Conservation (phyloP, 2,113 vertebrate species). For the Clarias gariepinus region DNA sequence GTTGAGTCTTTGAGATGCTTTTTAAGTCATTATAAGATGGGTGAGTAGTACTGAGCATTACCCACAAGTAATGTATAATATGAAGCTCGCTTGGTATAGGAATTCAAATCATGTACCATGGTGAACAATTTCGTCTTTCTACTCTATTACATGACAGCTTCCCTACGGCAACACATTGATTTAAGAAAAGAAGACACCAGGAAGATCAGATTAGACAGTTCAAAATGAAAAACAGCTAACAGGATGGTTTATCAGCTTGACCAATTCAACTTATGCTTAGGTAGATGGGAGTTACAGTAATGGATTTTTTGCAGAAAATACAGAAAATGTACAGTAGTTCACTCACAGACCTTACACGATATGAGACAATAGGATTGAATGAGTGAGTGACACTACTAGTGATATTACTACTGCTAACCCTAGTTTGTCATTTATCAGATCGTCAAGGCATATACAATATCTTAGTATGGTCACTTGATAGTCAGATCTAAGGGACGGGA, state of each 20-base stretch:
- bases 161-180: not conserved
- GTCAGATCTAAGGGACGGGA: too few relatives aligned
- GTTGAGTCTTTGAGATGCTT: not conserved
- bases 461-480: not conserved
- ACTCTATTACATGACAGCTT: not conserved
- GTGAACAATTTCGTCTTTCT: not conserved
- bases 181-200: not conserved
- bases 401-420: too few relatives aligned
- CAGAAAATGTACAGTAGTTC: not conserved
- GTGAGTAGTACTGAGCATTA: too few relatives aligned
- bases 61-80: not conserved
- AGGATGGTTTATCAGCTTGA: not conserved
- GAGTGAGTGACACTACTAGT: too few relatives aligned
- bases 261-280: too few relatives aligned
- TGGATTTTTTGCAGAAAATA: not conserved
- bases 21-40: not conserved
- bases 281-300: too few relatives aligned
- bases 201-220: not conserved
- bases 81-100: not conserved
- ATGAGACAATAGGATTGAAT: not conserved
- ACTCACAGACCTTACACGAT: not conserved
- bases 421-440: too few relatives aligned
- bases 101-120: not conserved
- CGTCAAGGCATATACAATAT: not conserved
- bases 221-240: not conserved